phyloP scores from a whole-genome alignment of 2,797 vertebrate species.

The Dendrocincla tyrannina region DNA sequence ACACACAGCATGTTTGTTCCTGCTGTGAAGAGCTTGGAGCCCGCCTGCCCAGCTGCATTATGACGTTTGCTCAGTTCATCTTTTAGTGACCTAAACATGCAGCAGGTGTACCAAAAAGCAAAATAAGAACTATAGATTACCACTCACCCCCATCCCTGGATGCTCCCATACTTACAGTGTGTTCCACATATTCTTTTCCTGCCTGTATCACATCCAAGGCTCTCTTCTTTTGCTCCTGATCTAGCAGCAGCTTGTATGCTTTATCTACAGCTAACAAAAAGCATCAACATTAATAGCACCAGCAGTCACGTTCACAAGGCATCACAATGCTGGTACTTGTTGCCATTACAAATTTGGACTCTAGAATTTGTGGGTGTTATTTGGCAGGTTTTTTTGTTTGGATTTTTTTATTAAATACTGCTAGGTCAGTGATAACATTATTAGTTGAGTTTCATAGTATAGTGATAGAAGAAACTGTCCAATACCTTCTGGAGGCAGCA shows the following conservation, averaged over 20 bases:
- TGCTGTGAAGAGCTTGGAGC: not conserved
- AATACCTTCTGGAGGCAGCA: not conserved
- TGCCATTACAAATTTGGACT: not conserved
- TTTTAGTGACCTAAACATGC: not conserved
- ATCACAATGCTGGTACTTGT: not conserved
- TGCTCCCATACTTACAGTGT: conserved; percentile 83
- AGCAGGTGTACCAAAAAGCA: not conserved
- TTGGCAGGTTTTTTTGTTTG: not conserved
- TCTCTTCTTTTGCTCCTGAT: conserved; percentile 95
- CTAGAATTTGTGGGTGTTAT: not conserved
- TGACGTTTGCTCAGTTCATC: not conserved
- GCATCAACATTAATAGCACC: conserved; percentile 64
- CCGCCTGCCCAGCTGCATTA: not conserved
- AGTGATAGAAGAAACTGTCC: not conserved
- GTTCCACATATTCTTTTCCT: conserved; percentile 94
- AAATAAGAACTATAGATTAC: not conserved
- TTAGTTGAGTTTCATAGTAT: not conserved
- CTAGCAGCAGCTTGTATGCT: conserved; percentile 93
- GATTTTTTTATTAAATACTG: not conserved
- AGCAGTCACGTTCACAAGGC: conserved; percentile 49
- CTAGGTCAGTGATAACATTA: not conserved
- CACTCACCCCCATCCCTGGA: not conserved
- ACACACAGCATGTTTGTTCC: not conserved
- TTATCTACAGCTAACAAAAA: conserved; percentile 92
- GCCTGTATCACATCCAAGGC: conserved; percentile 95